Percentiles rank a stretch among this genome's conserved stretches.
phyloP scores from a whole-genome alignment of 2,797 vertebrate species.

The Peromyscus aztecus region DNA sequence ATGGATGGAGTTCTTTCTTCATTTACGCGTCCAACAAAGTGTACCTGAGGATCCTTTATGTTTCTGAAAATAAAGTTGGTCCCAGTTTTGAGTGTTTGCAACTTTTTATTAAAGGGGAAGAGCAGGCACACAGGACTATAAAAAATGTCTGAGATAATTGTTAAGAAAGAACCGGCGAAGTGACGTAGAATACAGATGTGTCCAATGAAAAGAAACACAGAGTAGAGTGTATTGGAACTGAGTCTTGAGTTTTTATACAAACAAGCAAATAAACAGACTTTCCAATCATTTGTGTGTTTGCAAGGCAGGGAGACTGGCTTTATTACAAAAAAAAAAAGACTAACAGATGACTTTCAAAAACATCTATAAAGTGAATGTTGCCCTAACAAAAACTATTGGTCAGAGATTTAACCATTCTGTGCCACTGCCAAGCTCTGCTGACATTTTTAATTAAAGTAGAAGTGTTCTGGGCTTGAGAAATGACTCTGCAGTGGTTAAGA shows the following conservation, averaged over 20 bases:
- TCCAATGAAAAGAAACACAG: background rate
- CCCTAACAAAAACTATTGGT: slow-evolving; percentile 1
- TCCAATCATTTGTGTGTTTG: background rate
- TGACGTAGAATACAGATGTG: background rate
- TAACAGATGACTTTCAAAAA: background rate
- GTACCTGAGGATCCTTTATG: background rate
- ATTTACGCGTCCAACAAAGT: background rate
- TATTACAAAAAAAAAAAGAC: background rate
- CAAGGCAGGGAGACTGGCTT: background rate
- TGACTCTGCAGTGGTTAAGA: background rate
- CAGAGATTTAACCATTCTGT: background rate
- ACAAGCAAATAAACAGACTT: background rate
- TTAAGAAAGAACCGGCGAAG: background rate
- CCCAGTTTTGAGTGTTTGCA: background rate
- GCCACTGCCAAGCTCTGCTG: background rate
- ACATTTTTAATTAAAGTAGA: background rate
- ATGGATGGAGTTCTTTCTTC: slow-evolving; percentile 4
- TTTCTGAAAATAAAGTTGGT: slow-evolving; percentile 8
- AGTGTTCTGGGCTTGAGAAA: background rate
- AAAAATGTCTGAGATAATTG: background rate
- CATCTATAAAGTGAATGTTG: background rate
- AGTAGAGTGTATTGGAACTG: background rate
- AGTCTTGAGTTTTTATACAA: background rate
- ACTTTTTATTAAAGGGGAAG: background rate
- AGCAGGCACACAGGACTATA: background rate